These are phyloP conservation scores for Limnephilus lunatus DNA, from an alignment of 2,888 invertebrate genomes.

Conservation along the genomic window DNA sequence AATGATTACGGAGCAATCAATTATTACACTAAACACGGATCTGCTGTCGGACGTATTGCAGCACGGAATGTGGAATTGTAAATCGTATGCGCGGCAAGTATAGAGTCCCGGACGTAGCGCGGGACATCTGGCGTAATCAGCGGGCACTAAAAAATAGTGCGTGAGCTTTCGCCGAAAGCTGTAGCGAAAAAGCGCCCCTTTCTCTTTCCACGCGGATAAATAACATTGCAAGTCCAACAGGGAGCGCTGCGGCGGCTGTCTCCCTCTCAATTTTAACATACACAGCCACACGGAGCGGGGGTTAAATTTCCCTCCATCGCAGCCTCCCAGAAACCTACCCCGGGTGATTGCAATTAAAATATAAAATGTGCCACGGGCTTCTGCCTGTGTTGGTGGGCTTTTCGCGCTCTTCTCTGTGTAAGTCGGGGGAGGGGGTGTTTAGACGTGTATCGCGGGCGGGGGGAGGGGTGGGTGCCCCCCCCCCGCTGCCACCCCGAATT, in stretches of 20 bases:
- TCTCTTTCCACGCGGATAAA: slow-evolving; percentile 64
- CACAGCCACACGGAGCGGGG: slow-evolving; percentile 52
- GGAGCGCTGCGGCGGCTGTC: slow-evolving; percentile 59
- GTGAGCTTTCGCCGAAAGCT: slow-evolving; percentile 69
- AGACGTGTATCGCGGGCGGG: slow-evolving; percentile 61
- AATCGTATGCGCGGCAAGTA: slow-evolving; percentile 51
- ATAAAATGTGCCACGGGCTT: slow-evolving; percentile 65
- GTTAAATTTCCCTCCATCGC: slow-evolving; percentile 14
- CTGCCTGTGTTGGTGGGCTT: slow-evolving; percentile 52
- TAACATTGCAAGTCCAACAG: slow-evolving; percentile 65
- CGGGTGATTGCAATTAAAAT: slow-evolving; percentile 66
- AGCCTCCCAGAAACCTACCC: slow-evolving; percentile 43
- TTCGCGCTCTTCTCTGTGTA: slow-evolving; percentile 65
- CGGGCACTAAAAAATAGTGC: slow-evolving; percentile 82
- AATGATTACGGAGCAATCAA: slow-evolving; percentile 20
- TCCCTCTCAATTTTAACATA: slow-evolving; percentile 65
- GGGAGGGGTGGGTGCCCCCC: slow-evolving; percentile 37
- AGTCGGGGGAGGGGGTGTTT: slow-evolving; percentile 65
- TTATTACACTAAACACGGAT: slow-evolving; percentile 53
- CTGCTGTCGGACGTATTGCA: slow-evolving; percentile 47
- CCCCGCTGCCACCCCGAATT: slow-evolving; percentile 60
- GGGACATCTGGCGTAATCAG: slow-evolving; percentile 82
- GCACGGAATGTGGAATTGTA: slow-evolving; percentile 32
- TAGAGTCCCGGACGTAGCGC: slow-evolving; percentile 70
- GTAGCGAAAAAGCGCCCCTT: slow-evolving; percentile 66